Conservation (phyloP, 2,888 invertebrate genomes). For the Monopis laevigella region DNA sequence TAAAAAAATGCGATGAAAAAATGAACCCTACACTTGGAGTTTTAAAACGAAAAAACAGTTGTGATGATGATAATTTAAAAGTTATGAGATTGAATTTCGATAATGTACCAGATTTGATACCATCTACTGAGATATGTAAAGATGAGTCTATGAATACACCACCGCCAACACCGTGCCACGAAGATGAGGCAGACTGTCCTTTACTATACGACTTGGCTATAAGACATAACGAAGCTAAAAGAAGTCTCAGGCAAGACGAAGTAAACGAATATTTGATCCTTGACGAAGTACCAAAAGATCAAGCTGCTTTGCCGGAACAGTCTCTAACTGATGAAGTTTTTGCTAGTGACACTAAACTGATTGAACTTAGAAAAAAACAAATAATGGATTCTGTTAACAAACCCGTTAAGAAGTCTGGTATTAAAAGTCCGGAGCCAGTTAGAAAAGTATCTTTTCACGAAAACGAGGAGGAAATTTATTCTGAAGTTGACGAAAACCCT, state of each 20-base stretch:
- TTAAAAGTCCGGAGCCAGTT: constrained; percentile 5
- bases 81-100: constrained; percentile 26
- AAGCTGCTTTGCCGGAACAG: constrained; percentile 41
- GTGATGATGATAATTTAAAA: constrained; percentile 27
- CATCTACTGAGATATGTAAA: constrained; percentile 22
- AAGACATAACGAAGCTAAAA: constrained; percentile 25
- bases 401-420: constrained; percentile 4
- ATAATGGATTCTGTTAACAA: constrained; percentile 3
- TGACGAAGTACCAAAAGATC: constrained; percentile 39
- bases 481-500: constrained; percentile 40
- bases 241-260: constrained; percentile 27
- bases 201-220: constrained; percentile 26
- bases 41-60: constrained; percentile 30
- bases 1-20: constrained; percentile 42
- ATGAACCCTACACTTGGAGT: constrained; percentile 47
- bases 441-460: constrained; percentile 13
- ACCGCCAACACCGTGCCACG: constrained; percentile 26
- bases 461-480: constrained; percentile 43
- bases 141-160: constrained; percentile 26
- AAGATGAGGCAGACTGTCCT: constrained; percentile 25
- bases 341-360: constrained; percentile 8
- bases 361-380: constrained; percentile 11
- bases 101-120: constrained; percentile 33
- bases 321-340: constrained; percentile 31
- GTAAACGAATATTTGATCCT: constrained; percentile 37